phyloP scores from a whole-genome alignment of 2,888 invertebrate genomes.

The Slavum lentiscoides region DNA sequence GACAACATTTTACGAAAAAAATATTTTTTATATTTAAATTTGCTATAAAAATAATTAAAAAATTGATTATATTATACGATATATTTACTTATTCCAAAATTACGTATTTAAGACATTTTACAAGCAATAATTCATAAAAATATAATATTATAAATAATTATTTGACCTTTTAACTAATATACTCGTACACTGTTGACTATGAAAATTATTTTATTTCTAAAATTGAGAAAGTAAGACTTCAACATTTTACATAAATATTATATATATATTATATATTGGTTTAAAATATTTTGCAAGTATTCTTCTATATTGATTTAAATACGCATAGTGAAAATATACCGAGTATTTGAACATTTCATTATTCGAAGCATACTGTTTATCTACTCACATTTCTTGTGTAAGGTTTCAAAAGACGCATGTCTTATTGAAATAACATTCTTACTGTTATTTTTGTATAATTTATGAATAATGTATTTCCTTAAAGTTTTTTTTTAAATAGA shows the following conservation, averaged over 20 bases:
- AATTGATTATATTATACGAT: too few relatives aligned
- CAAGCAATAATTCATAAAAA: too few relatives aligned
- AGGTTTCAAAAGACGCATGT: neutral
- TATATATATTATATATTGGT: neutral
- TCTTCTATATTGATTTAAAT: neutral
- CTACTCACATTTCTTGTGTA: neutral
- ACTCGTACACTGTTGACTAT: too few relatives aligned
- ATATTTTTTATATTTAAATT: too few relatives aligned
- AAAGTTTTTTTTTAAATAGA: neutral
- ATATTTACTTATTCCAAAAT: too few relatives aligned
- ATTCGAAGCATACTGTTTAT: constrained; percentile 9
- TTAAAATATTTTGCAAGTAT: neutral
- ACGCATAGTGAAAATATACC: neutral
- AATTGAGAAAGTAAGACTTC: neutral
- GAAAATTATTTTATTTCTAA: neutral
- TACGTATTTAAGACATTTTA: too few relatives aligned
- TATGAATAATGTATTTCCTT: constrained; percentile 4
- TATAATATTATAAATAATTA: too few relatives aligned
- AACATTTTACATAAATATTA: neutral
- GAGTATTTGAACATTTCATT: neutral
- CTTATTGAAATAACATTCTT: constrained; percentile 23
- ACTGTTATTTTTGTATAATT: constrained; percentile 27
- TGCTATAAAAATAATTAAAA: too few relatives aligned
- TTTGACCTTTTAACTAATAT: too few relatives aligned
- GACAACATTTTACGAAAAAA: too few relatives aligned